Evolutionary conservation across 2,113 vertebrate genomes (phyloP).

Genomic region (Potamarius usumacintae): DNA sequence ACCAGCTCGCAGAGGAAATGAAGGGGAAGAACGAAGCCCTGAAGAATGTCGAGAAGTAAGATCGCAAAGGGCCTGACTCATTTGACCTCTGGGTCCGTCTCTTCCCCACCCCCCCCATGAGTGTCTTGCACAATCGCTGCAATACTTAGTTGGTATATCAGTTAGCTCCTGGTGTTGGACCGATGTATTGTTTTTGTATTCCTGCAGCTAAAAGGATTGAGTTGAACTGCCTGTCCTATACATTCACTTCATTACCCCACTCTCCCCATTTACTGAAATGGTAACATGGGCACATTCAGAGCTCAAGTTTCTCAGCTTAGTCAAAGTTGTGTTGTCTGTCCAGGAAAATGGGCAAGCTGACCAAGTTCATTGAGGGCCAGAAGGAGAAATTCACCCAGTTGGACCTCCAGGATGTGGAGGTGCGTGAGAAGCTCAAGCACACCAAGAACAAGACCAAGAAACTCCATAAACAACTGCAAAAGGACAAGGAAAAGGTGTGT

Average conservation of each 20-base stretch:
- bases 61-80: constrained; percentile 15
- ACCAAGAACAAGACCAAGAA: constrained; percentile 87
- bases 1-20: constrained; percentile 79
- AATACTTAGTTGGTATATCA: constrained; percentile 25
- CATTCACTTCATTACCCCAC: neutral
- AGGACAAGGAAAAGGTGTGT: constrained; percentile 92
- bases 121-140: constrained; percentile 5
- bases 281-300: neutral
- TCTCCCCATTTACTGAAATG: constrained; percentile 1
- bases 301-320: constrained; percentile 13
- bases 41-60: constrained; percentile 89
- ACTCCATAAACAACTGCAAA: constrained; percentile 89
- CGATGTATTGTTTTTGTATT: neutral
- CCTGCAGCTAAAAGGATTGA: neutral
- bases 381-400: constrained; percentile 91
- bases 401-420: constrained; percentile 93
- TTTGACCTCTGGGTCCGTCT: neutral
- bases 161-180: neutral
- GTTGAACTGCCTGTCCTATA: constrained; percentile 25
- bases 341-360: constrained; percentile 87
- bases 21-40: constrained; percentile 84
- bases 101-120: neutral
- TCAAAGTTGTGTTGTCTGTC: constrained; percentile 42
- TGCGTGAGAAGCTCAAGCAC: constrained; percentile 92
- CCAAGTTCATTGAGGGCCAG: constrained; percentile 82